Conservation (phyloP, 1,140 invertebrate genomes). For the Rhagoletis pomonella region DNA sequence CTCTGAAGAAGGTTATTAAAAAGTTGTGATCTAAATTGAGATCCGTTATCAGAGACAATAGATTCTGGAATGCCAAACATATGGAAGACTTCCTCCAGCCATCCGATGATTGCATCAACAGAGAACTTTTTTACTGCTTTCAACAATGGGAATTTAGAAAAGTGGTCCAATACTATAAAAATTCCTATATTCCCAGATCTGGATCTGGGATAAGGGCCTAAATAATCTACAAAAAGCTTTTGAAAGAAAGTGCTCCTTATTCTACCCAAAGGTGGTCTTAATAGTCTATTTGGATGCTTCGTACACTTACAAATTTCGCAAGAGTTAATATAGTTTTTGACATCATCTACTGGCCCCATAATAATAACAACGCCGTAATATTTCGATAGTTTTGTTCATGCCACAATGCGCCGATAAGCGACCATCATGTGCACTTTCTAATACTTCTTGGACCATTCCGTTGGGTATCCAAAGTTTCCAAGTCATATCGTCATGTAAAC, state of each 20-base stretch:
- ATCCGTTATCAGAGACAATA: not conserved
- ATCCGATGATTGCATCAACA: not conserved
- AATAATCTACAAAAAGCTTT: not conserved
- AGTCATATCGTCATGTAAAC: not conserved
- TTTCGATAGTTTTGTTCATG: conserved; percentile 40
- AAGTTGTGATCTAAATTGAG: not conserved
- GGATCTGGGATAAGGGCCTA: conserved; percentile 18
- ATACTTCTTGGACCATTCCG: not conserved
- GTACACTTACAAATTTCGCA: conserved; percentile 24
- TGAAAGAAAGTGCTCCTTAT: not conserved
- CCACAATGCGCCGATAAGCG: conserved; percentile 34
- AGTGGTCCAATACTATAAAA: not conserved
- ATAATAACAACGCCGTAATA: conserved; percentile 26
- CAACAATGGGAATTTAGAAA: conserved; percentile 24
- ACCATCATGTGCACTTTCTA: conserved; percentile 29
- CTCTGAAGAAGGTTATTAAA: not conserved
- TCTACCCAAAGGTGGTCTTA: conserved; percentile 9
- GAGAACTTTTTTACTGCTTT: conserved; percentile 51
- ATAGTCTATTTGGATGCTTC: not conserved
- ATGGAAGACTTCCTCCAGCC: not conserved
- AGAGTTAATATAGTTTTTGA: not conserved
- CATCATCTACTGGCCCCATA: not conserved
- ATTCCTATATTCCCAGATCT: conserved; percentile 17
- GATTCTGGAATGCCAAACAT: not conserved
- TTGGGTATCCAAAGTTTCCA: conserved; percentile 32